These are phyloP conservation scores for Heliconius erato DNA, from an alignment of 2,888 invertebrate species.

Conservation along the genomic window DNA sequence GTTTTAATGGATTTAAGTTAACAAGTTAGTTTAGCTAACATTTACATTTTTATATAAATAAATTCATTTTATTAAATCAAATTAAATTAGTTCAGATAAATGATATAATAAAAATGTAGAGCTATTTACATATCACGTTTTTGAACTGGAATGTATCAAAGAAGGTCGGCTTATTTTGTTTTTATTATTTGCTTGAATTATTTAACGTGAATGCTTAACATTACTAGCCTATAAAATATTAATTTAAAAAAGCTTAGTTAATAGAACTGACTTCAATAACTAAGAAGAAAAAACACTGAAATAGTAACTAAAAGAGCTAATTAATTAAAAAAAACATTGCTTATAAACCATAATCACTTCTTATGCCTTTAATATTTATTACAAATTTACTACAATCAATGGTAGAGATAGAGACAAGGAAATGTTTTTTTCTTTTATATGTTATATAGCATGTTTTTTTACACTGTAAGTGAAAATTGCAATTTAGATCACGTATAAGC, in stretches of 20 bases:
- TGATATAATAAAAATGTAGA: not conserved
- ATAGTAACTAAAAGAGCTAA: no score
- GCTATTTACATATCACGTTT: slow-evolving; percentile 37
- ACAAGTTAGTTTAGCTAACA: not conserved
- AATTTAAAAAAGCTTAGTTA: no score
- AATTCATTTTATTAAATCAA: not conserved
- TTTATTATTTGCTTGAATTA: not conserved
- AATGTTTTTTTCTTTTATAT: no score
- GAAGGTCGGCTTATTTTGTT: slow-evolving; percentile 4
- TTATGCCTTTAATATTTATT: no score
- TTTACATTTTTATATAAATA: not conserved
- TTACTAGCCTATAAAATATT: no score
- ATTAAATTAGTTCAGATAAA: not conserved
- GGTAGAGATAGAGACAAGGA: no score
- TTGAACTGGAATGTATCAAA: slow-evolving; percentile 18
- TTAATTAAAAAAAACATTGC: no score
- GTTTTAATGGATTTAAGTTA: not conserved
- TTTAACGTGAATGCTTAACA: not conserved
- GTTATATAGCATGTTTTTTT: no score
- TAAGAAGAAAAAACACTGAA: no score
- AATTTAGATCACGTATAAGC: not conserved
- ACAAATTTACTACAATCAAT: no score
- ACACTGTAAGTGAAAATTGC: not conserved
- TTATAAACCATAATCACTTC: no score
- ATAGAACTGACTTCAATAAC: no score